Percentiles rank a stretch among this genome's conserved stretches.
Evolutionary conservation across 2,113 vertebrate genomes (phyloP).

Genomic region (Eulemur rufifrons): DNA sequence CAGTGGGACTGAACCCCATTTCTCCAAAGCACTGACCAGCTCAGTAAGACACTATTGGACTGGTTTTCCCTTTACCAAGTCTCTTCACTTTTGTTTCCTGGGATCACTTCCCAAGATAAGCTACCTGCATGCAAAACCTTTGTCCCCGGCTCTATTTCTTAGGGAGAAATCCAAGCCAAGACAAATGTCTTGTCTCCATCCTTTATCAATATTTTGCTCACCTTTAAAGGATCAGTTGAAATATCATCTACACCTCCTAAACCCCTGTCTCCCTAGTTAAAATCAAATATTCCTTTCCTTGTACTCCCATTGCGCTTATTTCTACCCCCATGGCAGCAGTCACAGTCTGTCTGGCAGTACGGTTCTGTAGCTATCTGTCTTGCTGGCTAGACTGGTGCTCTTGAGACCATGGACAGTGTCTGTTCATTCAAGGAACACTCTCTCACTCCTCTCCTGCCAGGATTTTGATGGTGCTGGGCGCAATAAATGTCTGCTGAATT

Average conservation of each 20-base stretch:
- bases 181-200: background rate
- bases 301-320: fast-evolving
- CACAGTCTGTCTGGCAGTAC: background rate
- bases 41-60: background rate
- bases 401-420: background rate
- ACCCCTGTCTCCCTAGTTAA: background rate
- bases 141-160: background rate
- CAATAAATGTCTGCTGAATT: background rate
- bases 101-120: background rate
- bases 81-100: constrained; percentile 15
- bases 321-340: background rate
- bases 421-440: background rate
- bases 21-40: background rate
- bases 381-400: background rate
- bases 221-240: background rate
- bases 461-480: background rate
- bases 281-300: background rate
- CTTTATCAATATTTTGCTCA: background rate
- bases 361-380: background rate
- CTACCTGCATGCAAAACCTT: background rate
- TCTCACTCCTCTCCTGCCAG: background rate
- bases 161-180: background rate
- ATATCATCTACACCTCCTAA: background rate
- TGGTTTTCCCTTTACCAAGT: background rate
- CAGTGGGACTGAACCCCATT: background rate